phyloP scores from a whole-genome alignment of 2,888 invertebrate genomes.

The Drosophila testacea region DNA sequence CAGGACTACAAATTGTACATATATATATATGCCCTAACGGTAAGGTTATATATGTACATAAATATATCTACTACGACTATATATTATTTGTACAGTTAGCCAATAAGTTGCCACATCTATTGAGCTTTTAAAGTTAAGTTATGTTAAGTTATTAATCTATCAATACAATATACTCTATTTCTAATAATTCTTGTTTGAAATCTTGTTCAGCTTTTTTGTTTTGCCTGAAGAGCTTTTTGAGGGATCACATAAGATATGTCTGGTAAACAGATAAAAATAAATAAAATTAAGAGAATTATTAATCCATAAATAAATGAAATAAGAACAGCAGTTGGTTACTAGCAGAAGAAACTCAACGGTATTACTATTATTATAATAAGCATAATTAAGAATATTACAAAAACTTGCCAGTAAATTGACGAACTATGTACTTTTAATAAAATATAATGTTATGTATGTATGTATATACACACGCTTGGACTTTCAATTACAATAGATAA shows the following conservation, averaged over 20 bases:
- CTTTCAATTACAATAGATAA: conserved; percentile 18
- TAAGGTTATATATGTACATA: neutral
- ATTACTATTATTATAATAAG: conserved; percentile 32
- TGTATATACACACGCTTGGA: neutral
- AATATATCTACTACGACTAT: neutral
- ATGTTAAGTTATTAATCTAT: conserved; percentile 29
- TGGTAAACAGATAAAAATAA: conserved; percentile 7
- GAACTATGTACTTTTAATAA: conserved; percentile 39
- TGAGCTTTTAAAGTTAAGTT: conserved; percentile 25
- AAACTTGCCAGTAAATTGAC: conserved; percentile 22
- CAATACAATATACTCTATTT: conserved; percentile 17
- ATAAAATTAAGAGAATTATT: neutral
- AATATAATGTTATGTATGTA: conserved; percentile 31
- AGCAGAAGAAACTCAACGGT: conserved; percentile 17
- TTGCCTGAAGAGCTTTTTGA: conserved; percentile 26
- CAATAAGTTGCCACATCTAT: conserved; percentile 42
- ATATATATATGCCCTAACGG: conserved; percentile 1
- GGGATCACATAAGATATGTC: conserved; percentile 30
- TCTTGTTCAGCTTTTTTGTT: conserved; percentile 24
- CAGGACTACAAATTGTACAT: conserved; percentile 56
- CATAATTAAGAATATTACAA: conserved; percentile 15
- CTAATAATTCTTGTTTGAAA: conserved; percentile 39
- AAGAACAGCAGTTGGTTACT: conserved; percentile 15
- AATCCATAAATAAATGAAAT: conserved; percentile 4
- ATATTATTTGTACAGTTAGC: conserved; percentile 70